Percentiles rank a stretch among this genome's conserved stretches.
Conservation (phyloP, 1,140 invertebrate genomes). For the Ceratosolen solmsi region DNA sequence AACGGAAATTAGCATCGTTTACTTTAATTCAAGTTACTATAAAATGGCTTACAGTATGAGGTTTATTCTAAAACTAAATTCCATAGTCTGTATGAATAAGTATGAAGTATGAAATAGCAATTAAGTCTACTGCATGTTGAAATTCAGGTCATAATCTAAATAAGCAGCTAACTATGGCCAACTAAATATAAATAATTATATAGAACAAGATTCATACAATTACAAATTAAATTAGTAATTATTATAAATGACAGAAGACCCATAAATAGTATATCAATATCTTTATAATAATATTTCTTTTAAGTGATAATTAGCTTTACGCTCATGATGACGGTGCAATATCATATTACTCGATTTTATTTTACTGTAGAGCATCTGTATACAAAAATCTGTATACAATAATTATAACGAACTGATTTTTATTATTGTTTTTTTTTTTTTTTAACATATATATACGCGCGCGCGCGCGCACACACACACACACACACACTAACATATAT, state of each 20-base stretch:
- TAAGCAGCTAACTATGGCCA: conserved; percentile 2
- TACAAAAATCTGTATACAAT: no score
- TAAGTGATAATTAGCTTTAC: neutral
- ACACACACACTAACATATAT: no score
- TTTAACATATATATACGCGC: no score
- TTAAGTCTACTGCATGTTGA: conserved; percentile 14
- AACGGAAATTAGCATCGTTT: conserved; percentile 12
- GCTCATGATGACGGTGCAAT: neutral
- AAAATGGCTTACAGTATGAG: conserved; percentile 5
- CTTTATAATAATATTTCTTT: neutral
- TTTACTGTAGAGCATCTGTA: no score
- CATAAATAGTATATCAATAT: neutral
- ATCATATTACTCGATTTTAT: neutral
- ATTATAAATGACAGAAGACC: neutral
- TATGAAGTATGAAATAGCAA: conserved; percentile 3
- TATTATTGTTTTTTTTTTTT: no score
- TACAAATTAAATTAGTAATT: neutral
- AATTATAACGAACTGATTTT: no score
- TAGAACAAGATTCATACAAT: neutral
- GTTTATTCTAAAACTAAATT: conserved; percentile 14
- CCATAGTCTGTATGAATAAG: conserved; percentile 6
- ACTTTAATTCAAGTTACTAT: conserved; percentile 4
- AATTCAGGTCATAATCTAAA: conserved; percentile 14
- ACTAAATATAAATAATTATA: conserved; percentile 17
- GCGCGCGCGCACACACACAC: no score